A percentile compares a stretch with the other conserved stretches of the same genome.
Conservation (phyloP, 2,888 invertebrate species). For the Tetropium fuscum region DNA sequence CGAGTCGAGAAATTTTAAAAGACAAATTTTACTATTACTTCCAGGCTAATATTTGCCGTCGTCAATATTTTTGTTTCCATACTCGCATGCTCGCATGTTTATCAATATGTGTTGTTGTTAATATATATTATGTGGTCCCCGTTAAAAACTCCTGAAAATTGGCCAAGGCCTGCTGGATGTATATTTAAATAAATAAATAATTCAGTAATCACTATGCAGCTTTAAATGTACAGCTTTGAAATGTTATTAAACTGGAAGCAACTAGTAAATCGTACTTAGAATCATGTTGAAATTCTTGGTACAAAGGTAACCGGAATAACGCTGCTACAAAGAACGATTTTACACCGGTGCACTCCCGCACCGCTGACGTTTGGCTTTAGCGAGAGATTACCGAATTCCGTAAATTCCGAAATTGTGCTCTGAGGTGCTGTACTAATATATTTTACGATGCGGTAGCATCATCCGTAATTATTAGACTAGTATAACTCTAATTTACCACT, state of each 20-base stretch:
- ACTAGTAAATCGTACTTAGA: not conserved
- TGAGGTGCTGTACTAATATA: constrained; percentile 55
- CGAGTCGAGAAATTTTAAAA: too few species aligned
- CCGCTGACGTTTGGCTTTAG: not conserved
- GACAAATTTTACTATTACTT: too few species aligned
- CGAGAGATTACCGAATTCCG: constrained; percentile 34
- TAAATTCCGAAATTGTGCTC: constrained; percentile 51
- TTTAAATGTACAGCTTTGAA: not conserved
- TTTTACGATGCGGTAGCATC: constrained; percentile 55
- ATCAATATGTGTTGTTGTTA: too few species aligned
- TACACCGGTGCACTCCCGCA: constrained; percentile 7
- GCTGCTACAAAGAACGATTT: not conserved
- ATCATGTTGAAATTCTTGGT: not conserved
- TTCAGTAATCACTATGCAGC: too few species aligned
- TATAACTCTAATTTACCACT: constrained; percentile 53
- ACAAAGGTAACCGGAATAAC: constrained; percentile 11
- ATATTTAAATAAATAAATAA: too few species aligned
- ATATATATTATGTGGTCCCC: too few species aligned
- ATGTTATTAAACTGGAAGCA: not conserved
- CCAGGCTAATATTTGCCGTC: too few species aligned
- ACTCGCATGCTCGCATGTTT: too few species aligned
- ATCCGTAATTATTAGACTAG: constrained; percentile 55
- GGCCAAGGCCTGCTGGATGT: too few species aligned
- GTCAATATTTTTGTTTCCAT: too few species aligned
- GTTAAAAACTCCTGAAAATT: too few species aligned